Base-by-base conservation (phyloP, 2,113 vertebrate species). In the Callospermophilus lateralis region DNA sequence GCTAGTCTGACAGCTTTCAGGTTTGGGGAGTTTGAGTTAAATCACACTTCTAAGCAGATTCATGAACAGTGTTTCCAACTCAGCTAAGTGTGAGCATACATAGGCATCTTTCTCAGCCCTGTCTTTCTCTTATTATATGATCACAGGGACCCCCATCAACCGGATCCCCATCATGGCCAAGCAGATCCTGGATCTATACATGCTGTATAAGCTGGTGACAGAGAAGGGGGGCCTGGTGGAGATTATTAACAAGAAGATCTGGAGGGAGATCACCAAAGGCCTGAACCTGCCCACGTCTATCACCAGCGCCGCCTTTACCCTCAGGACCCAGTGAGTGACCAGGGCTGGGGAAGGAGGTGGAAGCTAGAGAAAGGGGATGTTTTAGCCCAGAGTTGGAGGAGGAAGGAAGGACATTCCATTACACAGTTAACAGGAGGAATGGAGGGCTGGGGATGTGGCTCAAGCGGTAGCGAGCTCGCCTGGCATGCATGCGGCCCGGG, bases 131-230 rank as follows among this genome's bases (percentile, higher is more conserved):
- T 67, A 77, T 78, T 34, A 93, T 48, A 39, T 51, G n/a, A 39
- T 77, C 63, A 3, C 98, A 99, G 99, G 99, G 80, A 99, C 99
- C 37, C 99, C 99, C 45, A 99, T 99, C 96, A 99, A 99, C 96
- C 99, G 99, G 55, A 99, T 99, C 91, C 99, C 99, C 96, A 99
- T 99, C 97, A 99, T 99, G 99, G 99, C 99, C 48, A 99, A 99
- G 98, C 99, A 99, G 98, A 99, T 99, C 95, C 98, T 99, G 95
- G 99, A 99, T 96, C 99, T 99, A 67, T 99, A 99, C 97, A 99
- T 98, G 98, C 99, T 99, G 1, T 99, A 99, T 91, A 99, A 99
- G 93, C 99, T 99, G 79, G 99, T 99, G 97, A 99, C 99, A 0
- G 99, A 99, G 97, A 99, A 99, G 89, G 99, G 99, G 0, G 99